A percentile compares a stretch with the other conserved stretches of the same genome.
phyloP scores from a whole-genome alignment of 2,888 invertebrate genomes.

The Bugula neritina region DNA sequence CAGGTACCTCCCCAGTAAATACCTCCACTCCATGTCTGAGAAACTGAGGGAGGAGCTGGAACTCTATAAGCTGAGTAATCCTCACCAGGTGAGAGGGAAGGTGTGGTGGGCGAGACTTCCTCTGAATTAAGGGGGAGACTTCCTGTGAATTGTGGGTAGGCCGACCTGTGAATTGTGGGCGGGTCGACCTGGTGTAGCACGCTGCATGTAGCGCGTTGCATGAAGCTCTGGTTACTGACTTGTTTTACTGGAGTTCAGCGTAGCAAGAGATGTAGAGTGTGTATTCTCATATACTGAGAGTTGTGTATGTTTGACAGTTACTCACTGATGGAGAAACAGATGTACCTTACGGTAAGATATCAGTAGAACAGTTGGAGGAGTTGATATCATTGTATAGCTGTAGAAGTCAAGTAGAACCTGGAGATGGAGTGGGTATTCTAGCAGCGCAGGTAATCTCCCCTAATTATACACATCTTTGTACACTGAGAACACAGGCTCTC shows the following conservation, averaged over 20 bases:
- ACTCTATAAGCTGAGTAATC: slow-evolving; percentile 36
- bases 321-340: no score
- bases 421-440: slow-evolving; percentile 90
- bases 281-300: no score
- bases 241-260: no score
- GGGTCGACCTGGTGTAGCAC: no score
- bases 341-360: slow-evolving; percentile 10
- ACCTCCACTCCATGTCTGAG: slow-evolving; percentile 80
- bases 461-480: not conserved
- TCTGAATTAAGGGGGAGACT: no score
- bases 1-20: slow-evolving; percentile 65
- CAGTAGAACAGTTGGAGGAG: slow-evolving; percentile 2
- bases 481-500: not conserved
- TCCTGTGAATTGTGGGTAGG: no score
- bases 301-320: no score
- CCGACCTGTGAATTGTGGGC: no score
- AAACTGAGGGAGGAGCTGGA: slow-evolving; percentile 62
- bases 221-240: no score
- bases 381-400: slow-evolving; percentile 20
- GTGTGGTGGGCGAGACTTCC: no score
- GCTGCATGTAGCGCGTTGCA: no score
- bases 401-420: slow-evolving; percentile 70
- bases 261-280: no score
- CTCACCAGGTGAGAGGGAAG: slow-evolving; percentile 34
- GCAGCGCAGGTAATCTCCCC: slow-evolving; percentile 70